Percentiles rank a stretch among this genome's conserved stretches.
Evolutionary conservation across 2,113 vertebrate genomes (phyloP).

Genomic region (Fregetta grallaria): DNA sequence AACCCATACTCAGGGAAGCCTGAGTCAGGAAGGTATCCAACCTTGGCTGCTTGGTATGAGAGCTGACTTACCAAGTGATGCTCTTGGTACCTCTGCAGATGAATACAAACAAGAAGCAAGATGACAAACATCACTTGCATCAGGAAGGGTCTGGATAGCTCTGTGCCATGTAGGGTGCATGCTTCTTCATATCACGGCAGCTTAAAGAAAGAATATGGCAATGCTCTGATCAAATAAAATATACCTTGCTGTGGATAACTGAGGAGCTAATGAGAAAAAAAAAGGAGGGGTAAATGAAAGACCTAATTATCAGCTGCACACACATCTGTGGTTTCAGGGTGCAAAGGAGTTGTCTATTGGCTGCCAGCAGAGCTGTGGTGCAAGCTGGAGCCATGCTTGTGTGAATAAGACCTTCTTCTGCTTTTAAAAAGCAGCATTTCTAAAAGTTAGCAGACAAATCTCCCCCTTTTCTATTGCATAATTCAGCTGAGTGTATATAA

Average conservation of each 20-base stretch:
- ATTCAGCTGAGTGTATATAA: not conserved
- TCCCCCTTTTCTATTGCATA: not conserved
- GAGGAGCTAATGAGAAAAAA: not conserved
- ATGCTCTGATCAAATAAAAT: not conserved
- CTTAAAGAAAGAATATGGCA: not conserved
- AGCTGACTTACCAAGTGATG: not conserved
- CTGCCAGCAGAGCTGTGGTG: not conserved
- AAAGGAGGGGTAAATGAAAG: not conserved
- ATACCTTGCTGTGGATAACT: not conserved
- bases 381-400: not conserved
- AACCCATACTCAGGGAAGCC: not conserved
- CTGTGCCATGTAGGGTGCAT: rapidly evolving
- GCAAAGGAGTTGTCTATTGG: not conserved
- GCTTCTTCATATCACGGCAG: not conserved
- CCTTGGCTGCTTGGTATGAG: not conserved
- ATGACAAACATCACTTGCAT: not conserved
- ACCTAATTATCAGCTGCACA: not conserved
- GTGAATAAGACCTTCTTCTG: not conserved
- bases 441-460: not conserved
- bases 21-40: not conserved
- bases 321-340: not conserved
- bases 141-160: not conserved
- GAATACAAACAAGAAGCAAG: not conserved
- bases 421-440: not conserved
- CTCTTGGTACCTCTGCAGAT: not conserved